These are phyloP conservation scores for Xestia ashworthii DNA, from an alignment of 2,888 invertebrate species.

Conservation along the genomic window DNA sequence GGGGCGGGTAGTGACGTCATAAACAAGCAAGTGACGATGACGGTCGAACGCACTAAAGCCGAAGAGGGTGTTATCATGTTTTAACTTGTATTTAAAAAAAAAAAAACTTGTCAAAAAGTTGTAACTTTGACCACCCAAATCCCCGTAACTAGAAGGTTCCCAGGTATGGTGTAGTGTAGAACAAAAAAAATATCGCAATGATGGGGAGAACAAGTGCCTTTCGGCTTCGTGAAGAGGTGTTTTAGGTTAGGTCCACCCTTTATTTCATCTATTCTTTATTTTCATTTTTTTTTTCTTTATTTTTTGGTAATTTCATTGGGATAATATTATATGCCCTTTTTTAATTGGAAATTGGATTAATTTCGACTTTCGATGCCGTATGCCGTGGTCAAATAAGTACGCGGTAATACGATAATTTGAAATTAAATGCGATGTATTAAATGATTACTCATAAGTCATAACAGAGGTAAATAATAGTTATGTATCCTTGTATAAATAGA, in stretches of 20 bases:
- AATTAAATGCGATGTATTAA: not conserved
- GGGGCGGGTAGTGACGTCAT: conserved; percentile 1
- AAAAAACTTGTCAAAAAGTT: too few species aligned
- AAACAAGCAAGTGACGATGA: not conserved
- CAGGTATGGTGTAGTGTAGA: too few species aligned
- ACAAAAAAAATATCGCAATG: too few species aligned
- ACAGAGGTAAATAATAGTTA: not conserved
- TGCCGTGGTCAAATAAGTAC: not conserved
- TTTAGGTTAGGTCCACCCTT: too few species aligned
- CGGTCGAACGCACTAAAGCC: not conserved
- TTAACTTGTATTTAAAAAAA: too few species aligned
- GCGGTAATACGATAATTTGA: not conserved
- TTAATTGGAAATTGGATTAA: not conserved
- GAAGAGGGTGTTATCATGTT: not conserved
- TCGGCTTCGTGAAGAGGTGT: too few species aligned
- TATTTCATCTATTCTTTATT: not conserved
- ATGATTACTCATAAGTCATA: not conserved
- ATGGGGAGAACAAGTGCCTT: too few species aligned
- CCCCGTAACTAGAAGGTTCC: too few species aligned
- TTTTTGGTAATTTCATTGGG: too few species aligned
- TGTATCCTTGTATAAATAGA: not conserved
- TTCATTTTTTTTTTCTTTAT: not conserved
- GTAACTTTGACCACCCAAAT: too few species aligned
- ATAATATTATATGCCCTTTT: too few species aligned
- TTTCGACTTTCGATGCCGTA: not conserved